These are phyloP conservation scores for Eupithecia centaureata DNA, from an alignment of 2,888 invertebrate genomes.

Conservation along the genomic window DNA sequence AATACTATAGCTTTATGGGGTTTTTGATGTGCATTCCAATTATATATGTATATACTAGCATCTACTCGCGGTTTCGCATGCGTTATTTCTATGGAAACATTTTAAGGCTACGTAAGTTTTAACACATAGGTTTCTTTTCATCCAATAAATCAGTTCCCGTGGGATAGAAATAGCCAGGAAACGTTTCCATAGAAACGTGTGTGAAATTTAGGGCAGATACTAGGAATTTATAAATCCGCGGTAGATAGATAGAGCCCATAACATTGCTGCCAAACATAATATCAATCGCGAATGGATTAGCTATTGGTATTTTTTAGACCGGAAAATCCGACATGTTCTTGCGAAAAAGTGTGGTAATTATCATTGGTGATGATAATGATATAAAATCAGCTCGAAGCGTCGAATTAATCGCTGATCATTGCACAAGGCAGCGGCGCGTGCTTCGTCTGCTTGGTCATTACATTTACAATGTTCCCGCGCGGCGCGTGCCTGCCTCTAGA, in stretches of 20 bases:
- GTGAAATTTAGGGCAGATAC: no score
- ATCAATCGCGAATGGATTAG: neutral
- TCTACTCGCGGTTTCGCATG: no score
- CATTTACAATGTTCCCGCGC: constrained; percentile 44
- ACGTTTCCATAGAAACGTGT: no score
- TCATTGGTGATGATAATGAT: neutral
- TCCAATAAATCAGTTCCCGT: no score
- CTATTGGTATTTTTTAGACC: neutral
- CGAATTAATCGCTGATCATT: constrained; percentile 45
- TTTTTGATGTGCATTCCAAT: neutral
- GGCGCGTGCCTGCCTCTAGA: constrained; percentile 53
- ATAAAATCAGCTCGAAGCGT: constrained; percentile 34
- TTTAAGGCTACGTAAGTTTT: no score
- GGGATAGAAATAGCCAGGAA: no score
- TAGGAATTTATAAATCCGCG: neutral
- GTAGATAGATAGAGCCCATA: neutral
- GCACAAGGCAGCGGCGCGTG: constrained; percentile 49
- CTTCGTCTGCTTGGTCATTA: constrained; percentile 47
- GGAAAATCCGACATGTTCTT: neutral
- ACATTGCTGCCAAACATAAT: neutral
- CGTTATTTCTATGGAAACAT: no score
- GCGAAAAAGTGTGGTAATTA: neutral
- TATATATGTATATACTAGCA: no score
- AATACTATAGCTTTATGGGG: neutral
- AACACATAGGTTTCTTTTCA: no score